Percentiles rank a stretch among this genome's conserved stretches.
phyloP scores from a whole-genome alignment of 2,113 vertebrate species.

The Peromyscus leucopus region DNA sequence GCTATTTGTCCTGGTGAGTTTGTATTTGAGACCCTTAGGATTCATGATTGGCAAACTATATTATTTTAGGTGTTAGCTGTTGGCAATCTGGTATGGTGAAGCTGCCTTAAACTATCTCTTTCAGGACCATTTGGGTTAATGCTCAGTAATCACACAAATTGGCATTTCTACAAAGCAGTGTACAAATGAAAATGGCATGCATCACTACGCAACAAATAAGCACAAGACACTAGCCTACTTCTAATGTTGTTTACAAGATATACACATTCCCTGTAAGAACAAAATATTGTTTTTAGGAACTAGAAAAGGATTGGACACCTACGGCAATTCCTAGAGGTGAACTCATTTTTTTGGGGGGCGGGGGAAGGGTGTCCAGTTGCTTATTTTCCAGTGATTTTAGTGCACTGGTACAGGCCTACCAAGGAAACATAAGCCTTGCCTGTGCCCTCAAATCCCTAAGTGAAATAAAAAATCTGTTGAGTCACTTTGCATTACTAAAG shows the following conservation, averaged over 20 bases:
- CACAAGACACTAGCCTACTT: not conserved
- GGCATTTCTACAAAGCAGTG: constrained; percentile 9
- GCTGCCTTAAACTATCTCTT: not conserved
- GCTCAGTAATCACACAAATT: not conserved
- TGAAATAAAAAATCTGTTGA: constrained; percentile 18
- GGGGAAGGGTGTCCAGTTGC: not conserved
- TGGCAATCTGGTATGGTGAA: not conserved
- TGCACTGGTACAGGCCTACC: not conserved
- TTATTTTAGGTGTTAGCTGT: not conserved
- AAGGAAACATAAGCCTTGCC: not conserved
- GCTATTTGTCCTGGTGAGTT: not conserved
- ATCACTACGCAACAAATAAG: not conserved
- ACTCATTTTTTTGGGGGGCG: not conserved
- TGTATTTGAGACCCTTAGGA: not conserved
- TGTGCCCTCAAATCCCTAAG: constrained; percentile 5
- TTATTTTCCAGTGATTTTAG: constrained; percentile 20
- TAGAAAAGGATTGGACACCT: not conserved
- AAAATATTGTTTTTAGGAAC: not conserved
- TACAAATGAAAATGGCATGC: not conserved
- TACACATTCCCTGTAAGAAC: not conserved
- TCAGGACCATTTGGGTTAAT: not conserved
- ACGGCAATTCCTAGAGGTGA: constrained; percentile 9
- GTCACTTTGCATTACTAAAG: not conserved
- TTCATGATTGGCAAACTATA: not conserved
- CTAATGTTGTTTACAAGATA: not conserved